These are phyloP conservation scores for Amblyjoppa proteus DNA, from an alignment of 2,888 invertebrate species.

Conservation along the genomic window DNA sequence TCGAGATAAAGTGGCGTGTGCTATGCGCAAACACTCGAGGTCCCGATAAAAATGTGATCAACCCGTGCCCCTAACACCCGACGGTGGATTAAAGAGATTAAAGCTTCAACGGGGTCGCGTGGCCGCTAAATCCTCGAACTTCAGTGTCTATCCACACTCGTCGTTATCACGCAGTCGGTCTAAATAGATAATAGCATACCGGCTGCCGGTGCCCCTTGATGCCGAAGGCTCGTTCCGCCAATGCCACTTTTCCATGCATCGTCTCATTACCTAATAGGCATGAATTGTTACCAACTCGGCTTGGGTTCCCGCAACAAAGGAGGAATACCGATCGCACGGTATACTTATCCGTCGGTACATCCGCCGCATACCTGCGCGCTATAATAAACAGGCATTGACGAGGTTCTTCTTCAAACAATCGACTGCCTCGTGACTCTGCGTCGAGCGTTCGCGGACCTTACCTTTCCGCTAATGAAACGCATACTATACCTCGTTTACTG, in stretches of 20 bases:
- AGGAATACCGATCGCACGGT: neutral
- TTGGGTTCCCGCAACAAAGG: neutral
- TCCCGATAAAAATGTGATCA: slow-evolving; percentile 18
- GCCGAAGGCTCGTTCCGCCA: neutral
- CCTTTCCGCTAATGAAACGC: neutral
- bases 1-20: neutral
- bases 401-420: slow-evolving; percentile 5
- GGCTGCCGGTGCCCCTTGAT: neutral
- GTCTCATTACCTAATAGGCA: neutral
- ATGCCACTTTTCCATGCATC: neutral
- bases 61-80: neutral
- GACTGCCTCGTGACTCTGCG: neutral
- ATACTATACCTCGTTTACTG: neutral
- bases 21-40: slow-evolving; percentile 6
- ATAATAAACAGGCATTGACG: neutral
- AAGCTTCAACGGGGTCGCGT: neutral
- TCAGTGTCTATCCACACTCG: neutral
- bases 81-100: neutral
- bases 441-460: neutral
- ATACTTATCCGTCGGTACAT: slow-evolving; percentile 2
- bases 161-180: neutral
- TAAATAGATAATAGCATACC: neutral
- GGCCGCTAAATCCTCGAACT: neutral
- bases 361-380: neutral
- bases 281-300: neutral